phyloP scores from a whole-genome alignment of 2,113 vertebrate genomes.

The Beaufortia kweichowensis region DNA sequence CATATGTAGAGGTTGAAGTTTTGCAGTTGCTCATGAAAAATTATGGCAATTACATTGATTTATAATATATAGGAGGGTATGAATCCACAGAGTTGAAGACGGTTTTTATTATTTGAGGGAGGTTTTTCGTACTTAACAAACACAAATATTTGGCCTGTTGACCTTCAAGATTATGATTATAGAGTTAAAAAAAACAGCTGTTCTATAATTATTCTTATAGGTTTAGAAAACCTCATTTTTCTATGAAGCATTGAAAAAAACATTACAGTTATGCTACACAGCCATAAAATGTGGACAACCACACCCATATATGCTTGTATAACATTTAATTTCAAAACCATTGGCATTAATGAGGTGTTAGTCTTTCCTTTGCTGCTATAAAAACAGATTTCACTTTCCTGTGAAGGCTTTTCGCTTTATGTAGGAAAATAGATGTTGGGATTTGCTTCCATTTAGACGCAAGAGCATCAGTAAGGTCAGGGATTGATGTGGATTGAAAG shows the following conservation, averaged over 20 bases:
- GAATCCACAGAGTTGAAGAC: slow-evolving; percentile 28
- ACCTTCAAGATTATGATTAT: background rate
- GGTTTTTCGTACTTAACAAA: slow-evolving; percentile 38
- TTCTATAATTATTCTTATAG: background rate
- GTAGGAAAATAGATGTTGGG: too few relatives aligned
- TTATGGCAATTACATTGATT: slow-evolving; percentile 39
- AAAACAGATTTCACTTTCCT: too few relatives aligned
- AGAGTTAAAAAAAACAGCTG: slow-evolving; percentile 33
- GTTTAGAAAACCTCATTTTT: background rate
- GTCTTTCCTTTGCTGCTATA: background rate
- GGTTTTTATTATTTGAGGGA: slow-evolving; percentile 35
- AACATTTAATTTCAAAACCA: slow-evolving; percentile 10
- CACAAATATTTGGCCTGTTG: slow-evolving; percentile 19
- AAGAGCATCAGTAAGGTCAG: too few relatives aligned
- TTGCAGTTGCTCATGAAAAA: slow-evolving; percentile 48
- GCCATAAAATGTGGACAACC: background rate
- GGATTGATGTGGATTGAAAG: too few relatives aligned
- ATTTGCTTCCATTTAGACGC: too few relatives aligned
- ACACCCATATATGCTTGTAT: background rate
- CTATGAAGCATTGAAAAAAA: background rate
- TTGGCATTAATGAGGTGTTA: background rate
- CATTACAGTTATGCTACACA: too few relatives aligned
- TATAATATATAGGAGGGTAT: slow-evolving; percentile 39
- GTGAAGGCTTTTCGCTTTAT: too few relatives aligned
- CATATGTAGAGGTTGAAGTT: slow-evolving; percentile 47